phyloP scores from a whole-genome alignment of 1,140 invertebrate genomes.

The Penaeus vannamei region DNA sequence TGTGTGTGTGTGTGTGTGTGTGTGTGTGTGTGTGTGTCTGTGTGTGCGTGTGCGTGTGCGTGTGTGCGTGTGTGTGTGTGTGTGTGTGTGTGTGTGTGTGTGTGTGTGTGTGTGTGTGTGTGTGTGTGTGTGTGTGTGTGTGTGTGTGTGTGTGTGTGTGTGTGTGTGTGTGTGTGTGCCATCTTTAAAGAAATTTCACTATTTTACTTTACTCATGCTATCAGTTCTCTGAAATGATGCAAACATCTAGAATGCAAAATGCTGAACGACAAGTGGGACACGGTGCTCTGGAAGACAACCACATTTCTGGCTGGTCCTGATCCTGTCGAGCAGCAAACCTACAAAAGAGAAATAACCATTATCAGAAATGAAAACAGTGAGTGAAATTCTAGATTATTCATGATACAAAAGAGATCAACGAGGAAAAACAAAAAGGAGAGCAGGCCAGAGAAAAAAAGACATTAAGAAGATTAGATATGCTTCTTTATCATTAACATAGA shows the following conservation, averaged over 20 bases:
- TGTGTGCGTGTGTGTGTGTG: too few relatives aligned
- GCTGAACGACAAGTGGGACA: conserved; percentile 89
- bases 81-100: too few relatives aligned
- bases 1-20: too few relatives aligned
- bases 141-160: too few relatives aligned
- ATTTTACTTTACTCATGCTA: too few relatives aligned
- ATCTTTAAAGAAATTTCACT: too few relatives aligned
- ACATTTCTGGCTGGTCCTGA: conserved; percentile 80
- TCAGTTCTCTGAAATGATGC: conserved; percentile 47
- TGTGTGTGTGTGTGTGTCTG: too few relatives aligned
- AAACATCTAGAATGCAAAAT: conserved; percentile 91
- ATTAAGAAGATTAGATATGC: not conserved
- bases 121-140: too few relatives aligned
- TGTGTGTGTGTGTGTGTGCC: too few relatives aligned
- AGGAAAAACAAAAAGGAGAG: not conserved
- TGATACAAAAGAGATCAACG: not conserved
- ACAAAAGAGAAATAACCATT: not conserved
- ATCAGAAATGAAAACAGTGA: not conserved
- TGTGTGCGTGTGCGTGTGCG: too few relatives aligned
- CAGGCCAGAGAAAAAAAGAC: not conserved
- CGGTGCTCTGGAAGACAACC: conserved; percentile 88
- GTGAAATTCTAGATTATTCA: not conserved
- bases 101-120: too few relatives aligned
- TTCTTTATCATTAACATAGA: too few relatives aligned
- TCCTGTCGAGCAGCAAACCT: conserved; percentile 88